Evolutionary conservation across 2,113 vertebrate species (phyloP).

Genomic region (Rhineura floridana): DNA sequence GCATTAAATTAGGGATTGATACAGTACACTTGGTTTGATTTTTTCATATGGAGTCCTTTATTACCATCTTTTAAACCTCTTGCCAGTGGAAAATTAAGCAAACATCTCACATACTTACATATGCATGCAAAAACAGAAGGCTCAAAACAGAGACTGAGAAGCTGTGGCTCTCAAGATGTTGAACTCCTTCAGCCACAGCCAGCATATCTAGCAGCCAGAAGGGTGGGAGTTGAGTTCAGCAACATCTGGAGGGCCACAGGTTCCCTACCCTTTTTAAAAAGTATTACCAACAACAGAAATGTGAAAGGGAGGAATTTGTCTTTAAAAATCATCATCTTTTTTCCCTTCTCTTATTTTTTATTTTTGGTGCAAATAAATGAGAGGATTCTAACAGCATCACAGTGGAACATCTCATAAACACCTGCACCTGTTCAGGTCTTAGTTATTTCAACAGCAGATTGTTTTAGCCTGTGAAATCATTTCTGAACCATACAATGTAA

Average conservation of each 20-base stretch:
- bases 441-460: neutral
- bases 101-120: neutral
- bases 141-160: neutral
- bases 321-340: neutral
- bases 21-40: neutral
- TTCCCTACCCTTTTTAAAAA: neutral
- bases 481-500: neutral
- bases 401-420: neutral
- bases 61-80: slow-evolving; percentile 26
- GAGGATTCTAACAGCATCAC: too few relatives aligned
- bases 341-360: neutral
- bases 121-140: neutral
- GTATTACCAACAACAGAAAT: neutral
- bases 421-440: neutral
- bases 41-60: neutral
- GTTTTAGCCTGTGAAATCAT: neutral
- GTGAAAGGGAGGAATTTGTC: neutral
- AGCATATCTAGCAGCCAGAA: neutral
- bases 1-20: slow-evolving; percentile 12
- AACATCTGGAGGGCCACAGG: too few relatives aligned
- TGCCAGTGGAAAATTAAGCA: neutral
- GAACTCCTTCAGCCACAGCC: neutral
- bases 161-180: neutral
- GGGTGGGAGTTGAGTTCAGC: neutral
- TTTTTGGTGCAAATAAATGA: neutral